Percentiles rank a stretch among this genome's conserved stretches.
phyloP scores from a whole-genome alignment of 2,797 vertebrate genomes.

The Manis crassicaudata region DNA sequence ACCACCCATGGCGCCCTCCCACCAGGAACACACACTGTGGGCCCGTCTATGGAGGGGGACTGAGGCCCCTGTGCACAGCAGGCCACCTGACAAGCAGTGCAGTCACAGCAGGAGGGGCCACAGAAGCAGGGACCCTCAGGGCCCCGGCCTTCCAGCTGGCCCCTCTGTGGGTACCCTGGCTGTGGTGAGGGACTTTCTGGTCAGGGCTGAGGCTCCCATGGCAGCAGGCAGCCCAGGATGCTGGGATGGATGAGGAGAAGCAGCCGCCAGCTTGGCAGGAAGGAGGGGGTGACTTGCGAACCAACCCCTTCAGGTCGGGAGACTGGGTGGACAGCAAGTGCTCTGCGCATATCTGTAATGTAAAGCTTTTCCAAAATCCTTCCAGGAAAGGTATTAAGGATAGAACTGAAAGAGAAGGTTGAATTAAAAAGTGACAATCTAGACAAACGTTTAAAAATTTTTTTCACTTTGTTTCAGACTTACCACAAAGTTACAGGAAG shows the following conservation, averaged over 20 bases:
- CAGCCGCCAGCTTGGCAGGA: rapidly evolving
- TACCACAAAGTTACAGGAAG: neutral
- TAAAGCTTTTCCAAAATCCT: neutral
- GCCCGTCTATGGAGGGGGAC: no score
- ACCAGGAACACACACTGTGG: neutral
- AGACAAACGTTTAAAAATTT: neutral
- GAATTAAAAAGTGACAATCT: neutral
- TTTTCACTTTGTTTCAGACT: neutral
- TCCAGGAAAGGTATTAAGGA: neutral
- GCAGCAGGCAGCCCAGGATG: neutral
- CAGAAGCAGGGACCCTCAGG: no score
- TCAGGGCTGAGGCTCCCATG: neutral
- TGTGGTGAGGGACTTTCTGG: neutral
- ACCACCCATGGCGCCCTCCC: no score
- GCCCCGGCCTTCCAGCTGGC: neutral
- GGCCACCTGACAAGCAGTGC: neutral
- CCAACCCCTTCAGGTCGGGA: neutral
- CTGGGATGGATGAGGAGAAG: neutral
- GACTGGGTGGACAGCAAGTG: rapidly evolving
- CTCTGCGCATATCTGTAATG: no score
- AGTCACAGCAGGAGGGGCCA: no score
- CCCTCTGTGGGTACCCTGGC: neutral
- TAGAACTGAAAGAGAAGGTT: neutral
- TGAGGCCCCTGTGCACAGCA: neutral
- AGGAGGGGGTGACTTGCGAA: neutral